Percentiles rank a stretch among this genome's conserved stretches.
Conservation (phyloP, 2,113 vertebrate species). For the Stictonetta naevosa region DNA sequence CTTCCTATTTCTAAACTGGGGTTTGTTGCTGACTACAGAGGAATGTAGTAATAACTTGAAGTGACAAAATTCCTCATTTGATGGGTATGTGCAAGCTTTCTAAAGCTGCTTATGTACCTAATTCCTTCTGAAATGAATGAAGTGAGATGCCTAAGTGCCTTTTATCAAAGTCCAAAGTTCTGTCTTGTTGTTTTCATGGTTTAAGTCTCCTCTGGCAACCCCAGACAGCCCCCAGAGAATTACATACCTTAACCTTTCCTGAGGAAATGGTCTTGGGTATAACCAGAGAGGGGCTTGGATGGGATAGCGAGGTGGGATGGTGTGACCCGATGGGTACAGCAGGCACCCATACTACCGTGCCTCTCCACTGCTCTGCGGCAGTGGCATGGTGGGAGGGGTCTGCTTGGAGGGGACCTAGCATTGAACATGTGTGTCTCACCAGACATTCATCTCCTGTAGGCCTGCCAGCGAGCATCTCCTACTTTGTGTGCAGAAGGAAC, state of each 20-base stretch:
- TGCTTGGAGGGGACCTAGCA: fast-evolving
- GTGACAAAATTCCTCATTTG: not conserved
- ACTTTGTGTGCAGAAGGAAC: fast-evolving
- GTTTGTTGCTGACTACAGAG: conserved; percentile 28
- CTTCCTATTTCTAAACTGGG: conserved; percentile 27
- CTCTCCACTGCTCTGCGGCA: not conserved
- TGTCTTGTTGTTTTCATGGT: not conserved
- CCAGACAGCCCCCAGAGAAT: not conserved
- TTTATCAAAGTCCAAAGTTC: not conserved
- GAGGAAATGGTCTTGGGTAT: not conserved
- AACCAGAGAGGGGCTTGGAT: not conserved
- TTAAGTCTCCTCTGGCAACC: not conserved
- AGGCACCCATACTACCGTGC: not conserved
- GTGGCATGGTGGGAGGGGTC: not conserved
- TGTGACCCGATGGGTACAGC: not conserved
- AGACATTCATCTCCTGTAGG: not conserved
- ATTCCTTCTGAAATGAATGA: not conserved
- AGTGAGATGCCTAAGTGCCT: not conserved
- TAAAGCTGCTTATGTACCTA: not conserved
- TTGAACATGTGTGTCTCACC: fast-evolving
- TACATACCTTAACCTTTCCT: not conserved
- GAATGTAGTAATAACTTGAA: not conserved
- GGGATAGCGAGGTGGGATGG: not conserved
- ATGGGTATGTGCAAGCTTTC: not conserved
- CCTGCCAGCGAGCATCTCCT: fast-evolving